Conservation (phyloP, 2,888 invertebrate genomes). For the Lasioglossum oenotherae region DNA sequence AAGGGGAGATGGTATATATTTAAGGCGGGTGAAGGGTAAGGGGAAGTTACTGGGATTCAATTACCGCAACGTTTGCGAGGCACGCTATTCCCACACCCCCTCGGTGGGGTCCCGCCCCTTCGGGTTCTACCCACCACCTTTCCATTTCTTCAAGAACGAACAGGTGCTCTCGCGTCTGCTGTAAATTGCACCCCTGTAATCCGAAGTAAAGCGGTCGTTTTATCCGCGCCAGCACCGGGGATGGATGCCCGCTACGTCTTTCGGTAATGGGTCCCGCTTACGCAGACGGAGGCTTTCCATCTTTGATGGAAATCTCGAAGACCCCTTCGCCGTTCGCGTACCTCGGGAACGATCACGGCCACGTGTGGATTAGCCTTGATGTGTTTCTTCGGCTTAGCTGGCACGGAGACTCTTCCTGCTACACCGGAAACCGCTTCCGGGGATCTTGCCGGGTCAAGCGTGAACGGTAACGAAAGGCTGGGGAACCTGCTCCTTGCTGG, state of each 20-base stretch:
- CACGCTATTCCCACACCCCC: slow-evolving; percentile 81
- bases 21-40: slow-evolving; percentile 66
- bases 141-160: slow-evolving; percentile 81
- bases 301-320: slow-evolving; percentile 67
- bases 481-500: not conserved
- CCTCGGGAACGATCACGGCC: slow-evolving; percentile 1
- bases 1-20: slow-evolving; percentile 73
- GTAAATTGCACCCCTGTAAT: slow-evolving; percentile 84
- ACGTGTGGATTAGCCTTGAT: slow-evolving; percentile 20
- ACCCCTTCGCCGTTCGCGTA: not conserved
- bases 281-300: slow-evolving; percentile 68
- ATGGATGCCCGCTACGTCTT: slow-evolving; percentile 83
- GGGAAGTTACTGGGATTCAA: slow-evolving; percentile 83
- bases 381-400: not conserved
- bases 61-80: slow-evolving; percentile 84
- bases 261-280: slow-evolving; percentile 79
- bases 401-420: not conserved
- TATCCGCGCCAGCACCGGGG: slow-evolving; percentile 81
- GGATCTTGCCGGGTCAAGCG: not conserved
- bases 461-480: not conserved
- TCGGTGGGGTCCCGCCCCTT: slow-evolving; percentile 57
- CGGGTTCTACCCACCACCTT: slow-evolving; percentile 68
- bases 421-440: not conserved
- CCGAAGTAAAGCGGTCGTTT: slow-evolving; percentile 84
- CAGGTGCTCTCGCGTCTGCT: slow-evolving; percentile 83